phyloP scores from a whole-genome alignment of 1,140 invertebrate genomes.

The Listronotus bonariensis region DNA sequence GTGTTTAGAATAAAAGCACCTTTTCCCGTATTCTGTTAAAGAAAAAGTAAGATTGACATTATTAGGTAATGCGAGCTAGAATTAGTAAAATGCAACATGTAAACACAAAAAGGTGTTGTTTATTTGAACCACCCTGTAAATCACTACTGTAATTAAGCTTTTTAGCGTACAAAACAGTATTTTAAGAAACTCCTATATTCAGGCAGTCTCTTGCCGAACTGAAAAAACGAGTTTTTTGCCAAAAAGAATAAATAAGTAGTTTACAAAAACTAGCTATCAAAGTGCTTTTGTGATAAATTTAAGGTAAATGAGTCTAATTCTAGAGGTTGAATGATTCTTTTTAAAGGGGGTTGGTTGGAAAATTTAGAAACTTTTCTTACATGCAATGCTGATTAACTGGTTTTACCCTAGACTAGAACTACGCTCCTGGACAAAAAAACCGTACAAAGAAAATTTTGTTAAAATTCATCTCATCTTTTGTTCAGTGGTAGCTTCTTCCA shows the following conservation, averaged over 20 bases:
- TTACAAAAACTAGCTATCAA: slow-evolving; percentile 33
- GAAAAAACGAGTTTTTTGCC: slow-evolving; percentile 39
- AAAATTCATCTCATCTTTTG: no score
- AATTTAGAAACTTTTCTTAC: neutral
- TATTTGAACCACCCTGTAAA: slow-evolving; percentile 10
- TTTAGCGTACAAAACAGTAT: slow-evolving; percentile 25
- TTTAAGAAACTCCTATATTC: slow-evolving; percentile 21
- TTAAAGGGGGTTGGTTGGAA: slow-evolving; percentile 2
- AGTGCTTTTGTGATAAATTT: slow-evolving; percentile 45
- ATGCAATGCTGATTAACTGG: no score
- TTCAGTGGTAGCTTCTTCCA: no score
- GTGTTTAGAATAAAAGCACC: neutral
- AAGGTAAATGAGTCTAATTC: slow-evolving; percentile 22
- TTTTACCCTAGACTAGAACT: no score
- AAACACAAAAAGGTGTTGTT: neutral
- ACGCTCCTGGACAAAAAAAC: no score
- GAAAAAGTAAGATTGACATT: no score
- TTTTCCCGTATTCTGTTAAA: neutral
- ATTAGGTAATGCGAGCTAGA: no score
- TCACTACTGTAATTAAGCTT: slow-evolving; percentile 13
- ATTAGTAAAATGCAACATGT: no score
- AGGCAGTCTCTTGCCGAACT: slow-evolving; percentile 26
- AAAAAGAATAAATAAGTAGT: slow-evolving; percentile 29
- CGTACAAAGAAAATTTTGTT: no score
- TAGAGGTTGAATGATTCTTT: neutral